These are phyloP conservation scores for Pristionchus entomophagus DNA, from an alignment of 2,888 invertebrate genomes.

Conservation along the genomic window DNA sequence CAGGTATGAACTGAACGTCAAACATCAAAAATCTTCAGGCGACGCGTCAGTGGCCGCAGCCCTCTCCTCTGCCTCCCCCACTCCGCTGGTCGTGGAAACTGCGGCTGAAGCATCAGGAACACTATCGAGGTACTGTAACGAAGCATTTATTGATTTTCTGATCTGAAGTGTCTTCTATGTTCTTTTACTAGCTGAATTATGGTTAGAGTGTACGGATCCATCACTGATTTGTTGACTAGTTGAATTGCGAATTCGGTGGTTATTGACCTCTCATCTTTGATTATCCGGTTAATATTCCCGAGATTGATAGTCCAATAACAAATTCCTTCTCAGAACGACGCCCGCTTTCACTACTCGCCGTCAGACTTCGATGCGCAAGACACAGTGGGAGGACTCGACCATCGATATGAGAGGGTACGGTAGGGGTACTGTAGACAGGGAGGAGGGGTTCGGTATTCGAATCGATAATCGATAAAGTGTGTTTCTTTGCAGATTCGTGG, in stretches of 20 bases:
- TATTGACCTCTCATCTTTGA: slow-evolving; percentile 15
- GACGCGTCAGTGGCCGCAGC: slow-evolving; percentile 34
- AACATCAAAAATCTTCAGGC: no score
- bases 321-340: slow-evolving; percentile 82
- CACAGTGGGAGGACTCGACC: slow-evolving; percentile 69
- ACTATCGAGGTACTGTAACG: background rate
- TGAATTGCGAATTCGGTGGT: no score
- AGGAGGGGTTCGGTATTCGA: no score
- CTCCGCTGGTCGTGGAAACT: slow-evolving; percentile 35
- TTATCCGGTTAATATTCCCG: no score
- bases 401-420: slow-evolving; percentile 73
- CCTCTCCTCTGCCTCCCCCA: background rate
- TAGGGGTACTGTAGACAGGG: background rate
- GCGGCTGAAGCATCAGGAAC: slow-evolving; percentile 34
- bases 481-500: slow-evolving; percentile 82
- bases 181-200: background rate
- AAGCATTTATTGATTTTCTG: background rate
- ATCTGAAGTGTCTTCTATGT: background rate
- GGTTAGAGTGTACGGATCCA: no score
- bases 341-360: slow-evolving; percentile 91
- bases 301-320: background rate
- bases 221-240: no score
- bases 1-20: no score
- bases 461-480: background rate
- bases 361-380: slow-evolving; percentile 65